These are phyloP conservation scores for Harpalus rubripes DNA, from an alignment of 2,888 invertebrate genomes.

Conservation along the genomic window DNA sequence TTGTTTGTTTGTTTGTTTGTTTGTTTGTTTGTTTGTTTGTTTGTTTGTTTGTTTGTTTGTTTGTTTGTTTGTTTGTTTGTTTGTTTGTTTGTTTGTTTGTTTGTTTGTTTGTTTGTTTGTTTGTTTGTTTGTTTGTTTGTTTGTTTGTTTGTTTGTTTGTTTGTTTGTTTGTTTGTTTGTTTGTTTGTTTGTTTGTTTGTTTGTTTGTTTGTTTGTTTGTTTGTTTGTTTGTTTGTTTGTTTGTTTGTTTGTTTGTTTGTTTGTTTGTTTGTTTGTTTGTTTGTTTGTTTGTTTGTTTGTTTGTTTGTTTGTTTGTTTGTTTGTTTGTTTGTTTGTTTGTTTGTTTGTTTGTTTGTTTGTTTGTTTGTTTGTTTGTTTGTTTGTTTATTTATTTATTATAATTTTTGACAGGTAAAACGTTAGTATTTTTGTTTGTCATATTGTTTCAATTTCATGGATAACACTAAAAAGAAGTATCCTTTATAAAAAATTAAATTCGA, in stretches of 20 bases:
- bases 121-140: constrained; percentile 6
- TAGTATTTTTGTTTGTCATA: too few relatives aligned
- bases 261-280: constrained; percentile 31
- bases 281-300: constrained; percentile 31
- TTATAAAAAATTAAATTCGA: too few relatives aligned
- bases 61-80: constrained; percentile 6
- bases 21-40: constrained; percentile 6
- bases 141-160: constrained; percentile 6
- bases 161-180: constrained; percentile 6
- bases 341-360: constrained; percentile 31
- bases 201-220: constrained; percentile 28
- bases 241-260: constrained; percentile 31
- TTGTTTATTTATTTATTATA: too few relatives aligned
- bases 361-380: constrained; percentile 31
- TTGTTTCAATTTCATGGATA: too few relatives aligned
- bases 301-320: constrained; percentile 31
- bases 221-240: constrained; percentile 31
- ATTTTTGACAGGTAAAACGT: too few relatives aligned
- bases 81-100: constrained; percentile 6
- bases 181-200: constrained; percentile 8
- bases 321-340: constrained; percentile 31
- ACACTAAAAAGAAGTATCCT: too few relatives aligned
- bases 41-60: constrained; percentile 6
- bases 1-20: constrained; percentile 6
- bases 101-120: constrained; percentile 6